Evolutionary conservation across 2,797 vertebrate species (phyloP).

Genomic region (Furcifer pardalis): DNA sequence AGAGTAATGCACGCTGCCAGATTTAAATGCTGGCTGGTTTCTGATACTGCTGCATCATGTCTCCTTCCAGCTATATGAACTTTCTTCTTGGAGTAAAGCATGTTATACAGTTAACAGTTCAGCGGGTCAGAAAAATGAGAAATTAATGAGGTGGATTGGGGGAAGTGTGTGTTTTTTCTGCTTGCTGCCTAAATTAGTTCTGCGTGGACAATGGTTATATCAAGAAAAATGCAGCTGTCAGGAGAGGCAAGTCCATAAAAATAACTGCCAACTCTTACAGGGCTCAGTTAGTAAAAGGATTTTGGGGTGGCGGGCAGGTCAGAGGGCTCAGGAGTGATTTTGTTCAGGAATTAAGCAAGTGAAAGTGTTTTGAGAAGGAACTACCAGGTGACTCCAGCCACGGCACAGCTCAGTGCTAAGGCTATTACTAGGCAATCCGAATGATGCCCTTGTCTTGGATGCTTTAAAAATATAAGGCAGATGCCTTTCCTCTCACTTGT

Average conservation of each 20-base stretch:
- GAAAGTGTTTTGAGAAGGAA: conserved; percentile 55
- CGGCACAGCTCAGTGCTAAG: conserved; percentile 16
- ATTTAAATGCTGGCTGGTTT: conserved; percentile 75
- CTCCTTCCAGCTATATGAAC: conserved; percentile 80
- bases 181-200: conserved; percentile 81
- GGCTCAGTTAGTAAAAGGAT: conserved; percentile 82
- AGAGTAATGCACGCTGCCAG: conserved; percentile 67
- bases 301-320: conserved; percentile 71
- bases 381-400: conserved; percentile 12
- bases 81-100: conserved; percentile 81
- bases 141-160: conserved; percentile 76
- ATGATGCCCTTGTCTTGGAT: conserved; percentile 21
- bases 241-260: conserved; percentile 61
- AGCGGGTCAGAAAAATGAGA: conserved; percentile 82
- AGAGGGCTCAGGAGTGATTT: conserved; percentile 77
- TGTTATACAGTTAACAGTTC: conserved; percentile 81
- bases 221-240: conserved; percentile 63
- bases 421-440: conserved; percentile 32
- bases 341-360: conserved; percentile 40
- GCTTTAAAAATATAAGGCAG: not conserved
- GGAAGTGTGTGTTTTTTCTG: conserved; percentile 73
- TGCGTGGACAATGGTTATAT: conserved; percentile 73
- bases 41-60: conserved; percentile 73
- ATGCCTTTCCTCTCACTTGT: not conserved
- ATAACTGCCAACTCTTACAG: conserved; percentile 67